Evolutionary conservation across 2,797 vertebrate species (phyloP).

Genomic region (Phrynocephalus guinanensis): DNA sequence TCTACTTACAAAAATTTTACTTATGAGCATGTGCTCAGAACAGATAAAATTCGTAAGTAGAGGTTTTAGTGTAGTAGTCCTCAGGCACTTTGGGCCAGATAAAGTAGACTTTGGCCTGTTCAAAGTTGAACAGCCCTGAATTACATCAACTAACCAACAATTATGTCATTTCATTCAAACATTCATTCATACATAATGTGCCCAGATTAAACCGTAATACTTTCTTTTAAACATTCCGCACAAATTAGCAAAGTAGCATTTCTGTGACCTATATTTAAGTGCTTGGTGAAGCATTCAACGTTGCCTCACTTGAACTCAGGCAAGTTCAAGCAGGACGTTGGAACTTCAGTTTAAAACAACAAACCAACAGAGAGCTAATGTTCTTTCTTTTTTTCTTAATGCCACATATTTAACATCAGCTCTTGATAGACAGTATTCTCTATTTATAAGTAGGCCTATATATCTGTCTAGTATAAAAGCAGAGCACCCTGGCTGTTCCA

Average conservation of each 20-base stretch:
- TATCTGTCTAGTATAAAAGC: too few relatives aligned
- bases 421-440: background rate
- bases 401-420: background rate
- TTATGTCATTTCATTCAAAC: conserved; percentile 83
- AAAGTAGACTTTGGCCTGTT: too few relatives aligned
- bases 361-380: conserved; percentile 16
- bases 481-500: too few relatives aligned
- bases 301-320: conserved; percentile 70
- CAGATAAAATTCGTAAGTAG: too few relatives aligned
- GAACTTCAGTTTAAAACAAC: conserved; percentile 51
- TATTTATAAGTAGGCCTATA: background rate
- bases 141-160: conserved; percentile 80
- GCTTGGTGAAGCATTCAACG: conserved; percentile 24
- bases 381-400: conserved; percentile 13
- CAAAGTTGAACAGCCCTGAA: conserved; percentile 68
- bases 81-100: too few relatives aligned
- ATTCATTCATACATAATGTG: conserved; percentile 80
- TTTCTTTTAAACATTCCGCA: conserved; percentile 80
- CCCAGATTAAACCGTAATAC: conserved; percentile 81
- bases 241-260: conserved; percentile 80
- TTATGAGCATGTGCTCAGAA: too few relatives aligned
- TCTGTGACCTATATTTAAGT: conserved; percentile 79
- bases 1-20: too few relatives aligned
- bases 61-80: too few relatives aligned
- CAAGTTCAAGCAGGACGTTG: conserved; percentile 58